Base-by-base conservation (phyloP, 2,888 invertebrate species). In the Rhopalosiphum nymphaeae region DNA sequence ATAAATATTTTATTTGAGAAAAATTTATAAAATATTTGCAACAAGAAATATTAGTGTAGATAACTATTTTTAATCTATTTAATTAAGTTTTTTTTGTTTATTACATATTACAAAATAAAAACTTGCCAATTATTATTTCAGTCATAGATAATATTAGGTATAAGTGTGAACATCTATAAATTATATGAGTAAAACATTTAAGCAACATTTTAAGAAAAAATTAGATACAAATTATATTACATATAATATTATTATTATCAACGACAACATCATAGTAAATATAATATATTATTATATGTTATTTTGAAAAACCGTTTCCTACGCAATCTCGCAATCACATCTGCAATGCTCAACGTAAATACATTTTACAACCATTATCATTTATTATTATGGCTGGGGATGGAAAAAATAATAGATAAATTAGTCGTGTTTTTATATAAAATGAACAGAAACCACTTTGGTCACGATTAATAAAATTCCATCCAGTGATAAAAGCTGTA, bases 391-490 rank as follows among this genome's bases (percentile, higher is more conserved):
- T 25, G 36, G 78, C 9, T 78, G 9, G 78, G 78, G 36, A 78
- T 36, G 36, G 36, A 78, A 21, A 78, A 78, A 78, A 78, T 78
- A 78, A 78, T 36, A 78, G 36, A 78, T 78, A 42, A 91, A 91
- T 84, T 29, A 84, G 29, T 7, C 42, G 10, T 56, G 29, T 91
- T 91, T 78, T 53, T 84, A 78, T 91, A 84, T 85, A 91, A 91
- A 91, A 85, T 13, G n/a, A 21, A 91, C 78, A 42, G 46, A 84
- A 91, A 91, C 44, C 10, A n/a, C 84, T 42, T 10, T 53, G 46
- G 44, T 67, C 67, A 92, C 53, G 67, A 88, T 88, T 92, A 92
- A 92, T 92, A 88, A 44, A 29, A 78, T 92, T 88, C 78, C 92
- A 67, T 78, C 29, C 53, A 67, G 67, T 67, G 61, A 53, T 49